These are phyloP conservation scores for Gymnopithys bicolor DNA, from an alignment of 2,797 vertebrate genomes.

Conservation along the genomic window DNA sequence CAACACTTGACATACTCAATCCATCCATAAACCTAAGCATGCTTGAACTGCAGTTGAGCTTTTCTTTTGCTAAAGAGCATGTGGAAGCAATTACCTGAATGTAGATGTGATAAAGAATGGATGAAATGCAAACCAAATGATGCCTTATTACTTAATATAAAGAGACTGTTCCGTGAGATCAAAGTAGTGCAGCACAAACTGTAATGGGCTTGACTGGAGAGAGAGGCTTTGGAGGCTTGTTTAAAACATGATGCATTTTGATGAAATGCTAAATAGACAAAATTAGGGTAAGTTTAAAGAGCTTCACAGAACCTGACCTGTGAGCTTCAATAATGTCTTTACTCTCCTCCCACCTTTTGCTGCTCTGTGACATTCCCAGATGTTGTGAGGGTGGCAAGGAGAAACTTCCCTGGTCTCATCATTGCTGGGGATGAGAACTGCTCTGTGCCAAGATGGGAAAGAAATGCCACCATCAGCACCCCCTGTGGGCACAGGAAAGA, in stretches of 20 bases:
- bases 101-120: slow-evolving; percentile 67
- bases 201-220: slow-evolving; percentile 26
- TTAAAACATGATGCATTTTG: slow-evolving; percentile 28
- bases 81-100: slow-evolving; percentile 72
- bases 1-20: slow-evolving; percentile 38
- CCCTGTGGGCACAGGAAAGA: rapidly evolving
- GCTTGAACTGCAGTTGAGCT: slow-evolving; percentile 31
- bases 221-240: slow-evolving; percentile 27
- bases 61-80: slow-evolving; percentile 55
- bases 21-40: slow-evolving; percentile 44
- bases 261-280: slow-evolving; percentile 57
- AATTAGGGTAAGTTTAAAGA: slow-evolving; percentile 20
- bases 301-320: neutral
- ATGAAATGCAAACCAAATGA: slow-evolving; percentile 68
- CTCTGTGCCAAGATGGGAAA: rapidly evolving
- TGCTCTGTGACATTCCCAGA: neutral
- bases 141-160: slow-evolving; percentile 69
- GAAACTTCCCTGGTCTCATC: neutral
- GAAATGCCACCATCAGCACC: neutral
- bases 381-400: neutral
- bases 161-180: slow-evolving; percentile 58
- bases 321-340: neutral
- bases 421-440: neutral
- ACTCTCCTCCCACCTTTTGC: neutral
- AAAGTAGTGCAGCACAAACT: slow-evolving; percentile 48